Conservation (phyloP, 2,797 vertebrate genomes). For the Lerista edwardsae region DNA sequence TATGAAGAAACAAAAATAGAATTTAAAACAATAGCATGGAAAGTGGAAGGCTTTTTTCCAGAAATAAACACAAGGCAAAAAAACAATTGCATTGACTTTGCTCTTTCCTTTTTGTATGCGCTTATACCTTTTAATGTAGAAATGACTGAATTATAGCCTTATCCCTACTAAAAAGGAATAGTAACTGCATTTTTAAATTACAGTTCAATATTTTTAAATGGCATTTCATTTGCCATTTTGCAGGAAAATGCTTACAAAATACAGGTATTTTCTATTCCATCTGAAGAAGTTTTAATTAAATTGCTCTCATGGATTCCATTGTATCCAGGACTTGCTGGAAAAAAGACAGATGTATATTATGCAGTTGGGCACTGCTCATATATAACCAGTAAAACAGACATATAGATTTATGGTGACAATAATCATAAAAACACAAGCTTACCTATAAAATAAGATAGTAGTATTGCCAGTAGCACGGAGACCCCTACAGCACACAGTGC, state of each 20-base stretch:
- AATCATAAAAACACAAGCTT: constrained; percentile 61
- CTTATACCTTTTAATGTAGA: neutral
- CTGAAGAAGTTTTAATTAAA: constrained; percentile 32
- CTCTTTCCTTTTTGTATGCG: neutral
- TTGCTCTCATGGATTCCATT: neutral
- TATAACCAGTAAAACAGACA: neutral
- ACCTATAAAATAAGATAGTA: constrained; percentile 98
- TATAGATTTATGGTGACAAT: neutral
- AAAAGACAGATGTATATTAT: neutral
- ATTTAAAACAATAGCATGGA: neutral
- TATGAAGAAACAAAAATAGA: constrained; percentile 27
- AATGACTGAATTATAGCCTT: neutral
- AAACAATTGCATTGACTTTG: neutral
- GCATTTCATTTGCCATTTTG: constrained; percentile 10
- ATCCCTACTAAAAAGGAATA: neutral
- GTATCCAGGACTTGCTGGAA: neutral
- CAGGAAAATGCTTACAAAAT: constrained; percentile 41
- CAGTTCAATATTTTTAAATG: constrained; percentile 39
- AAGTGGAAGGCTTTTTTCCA: neutral
- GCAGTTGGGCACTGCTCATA: neutral
- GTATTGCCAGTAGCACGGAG: constrained; percentile 92
- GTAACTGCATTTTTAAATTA: constrained; percentile 36
- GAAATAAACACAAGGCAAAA: constrained; percentile 13
- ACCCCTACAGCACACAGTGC: constrained; percentile 94
- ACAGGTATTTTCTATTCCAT: constrained; percentile 31